These are phyloP conservation scores for Temnothorax longispinosus DNA, from an alignment of 1,140 invertebrate genomes.

Conservation along the genomic window DNA sequence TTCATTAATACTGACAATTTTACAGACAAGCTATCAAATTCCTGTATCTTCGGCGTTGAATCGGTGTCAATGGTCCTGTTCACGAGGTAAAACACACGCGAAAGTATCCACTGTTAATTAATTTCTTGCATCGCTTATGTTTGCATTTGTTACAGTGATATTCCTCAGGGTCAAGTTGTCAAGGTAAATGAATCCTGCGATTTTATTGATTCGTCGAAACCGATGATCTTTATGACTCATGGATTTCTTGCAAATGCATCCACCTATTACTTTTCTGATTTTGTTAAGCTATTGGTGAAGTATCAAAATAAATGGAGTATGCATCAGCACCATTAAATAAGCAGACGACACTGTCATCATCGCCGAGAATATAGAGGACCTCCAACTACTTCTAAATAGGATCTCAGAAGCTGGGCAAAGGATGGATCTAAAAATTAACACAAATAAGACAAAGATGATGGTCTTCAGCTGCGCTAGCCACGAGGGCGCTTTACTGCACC, in stretches of 20 bases:
- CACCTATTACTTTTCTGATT: neutral
- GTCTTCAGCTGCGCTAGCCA: too few relatives aligned
- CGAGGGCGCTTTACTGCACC: too few relatives aligned
- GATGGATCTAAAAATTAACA: too few relatives aligned
- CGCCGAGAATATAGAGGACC: too few relatives aligned
- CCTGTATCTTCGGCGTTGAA: slow-evolving; percentile 16
- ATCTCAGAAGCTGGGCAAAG: too few relatives aligned
- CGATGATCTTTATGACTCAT: slow-evolving; percentile 11
- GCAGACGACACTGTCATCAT: too few relatives aligned
- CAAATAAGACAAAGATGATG: too few relatives aligned
- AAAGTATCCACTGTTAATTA: neutral
- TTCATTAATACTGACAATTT: too few relatives aligned
- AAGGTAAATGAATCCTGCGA: neutral
- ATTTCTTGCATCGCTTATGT: neutral
- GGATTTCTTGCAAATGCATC: slow-evolving; percentile 33
- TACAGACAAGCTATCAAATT: too few relatives aligned
- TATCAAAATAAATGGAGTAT: too few relatives aligned
- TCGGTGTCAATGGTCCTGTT: slow-evolving; percentile 9
- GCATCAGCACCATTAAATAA: too few relatives aligned
- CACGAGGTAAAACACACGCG: slow-evolving; percentile 6
- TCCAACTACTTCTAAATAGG: too few relatives aligned
- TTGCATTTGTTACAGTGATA: neutral
- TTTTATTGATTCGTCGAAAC: neutral
- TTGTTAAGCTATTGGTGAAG: neutral
- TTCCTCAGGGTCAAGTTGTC: neutral